Conservation (phyloP, 2,888 invertebrate genomes). For the Subacronicta megacephala region DNA sequence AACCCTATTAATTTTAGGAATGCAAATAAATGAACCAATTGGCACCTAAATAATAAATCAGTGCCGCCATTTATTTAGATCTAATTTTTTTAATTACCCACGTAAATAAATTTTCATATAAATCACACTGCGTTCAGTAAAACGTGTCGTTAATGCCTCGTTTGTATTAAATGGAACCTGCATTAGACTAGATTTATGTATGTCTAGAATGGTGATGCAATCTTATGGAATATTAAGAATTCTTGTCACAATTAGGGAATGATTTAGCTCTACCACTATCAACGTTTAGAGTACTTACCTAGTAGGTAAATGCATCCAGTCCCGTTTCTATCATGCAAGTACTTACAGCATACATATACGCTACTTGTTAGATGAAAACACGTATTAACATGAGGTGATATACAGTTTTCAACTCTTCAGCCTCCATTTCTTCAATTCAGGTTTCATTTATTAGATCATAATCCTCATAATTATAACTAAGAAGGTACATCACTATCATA, state of each 20-base stretch:
- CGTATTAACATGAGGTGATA: no score
- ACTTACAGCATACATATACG: background rate
- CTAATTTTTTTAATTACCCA: slow-evolving; percentile 16
- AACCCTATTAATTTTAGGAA: no score
- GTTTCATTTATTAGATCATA: no score
- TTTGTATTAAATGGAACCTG: slow-evolving; percentile 32
- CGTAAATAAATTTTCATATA: slow-evolving; percentile 19
- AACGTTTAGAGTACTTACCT: background rate
- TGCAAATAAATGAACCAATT: background rate
- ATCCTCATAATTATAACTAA: no score
- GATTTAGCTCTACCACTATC: slow-evolving; percentile 13
- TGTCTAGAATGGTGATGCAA: slow-evolving; percentile 25
- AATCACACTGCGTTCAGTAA: slow-evolving; percentile 28
- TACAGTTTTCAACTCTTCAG: no score
- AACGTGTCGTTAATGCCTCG: slow-evolving; percentile 33
- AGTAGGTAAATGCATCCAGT: no score
- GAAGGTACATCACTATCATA: no score
- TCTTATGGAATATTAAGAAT: slow-evolving; percentile 30
- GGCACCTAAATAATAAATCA: no score
- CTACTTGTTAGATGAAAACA: no score
- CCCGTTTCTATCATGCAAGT: background rate
- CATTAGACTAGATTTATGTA: slow-evolving; percentile 37
- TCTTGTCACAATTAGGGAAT: background rate
- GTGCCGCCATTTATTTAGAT: no score
- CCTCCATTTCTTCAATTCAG: no score